These are phyloP conservation scores for Dasyurus viverrinus DNA, from an alignment of 2,113 vertebrate genomes.

Conservation along the genomic window DNA sequence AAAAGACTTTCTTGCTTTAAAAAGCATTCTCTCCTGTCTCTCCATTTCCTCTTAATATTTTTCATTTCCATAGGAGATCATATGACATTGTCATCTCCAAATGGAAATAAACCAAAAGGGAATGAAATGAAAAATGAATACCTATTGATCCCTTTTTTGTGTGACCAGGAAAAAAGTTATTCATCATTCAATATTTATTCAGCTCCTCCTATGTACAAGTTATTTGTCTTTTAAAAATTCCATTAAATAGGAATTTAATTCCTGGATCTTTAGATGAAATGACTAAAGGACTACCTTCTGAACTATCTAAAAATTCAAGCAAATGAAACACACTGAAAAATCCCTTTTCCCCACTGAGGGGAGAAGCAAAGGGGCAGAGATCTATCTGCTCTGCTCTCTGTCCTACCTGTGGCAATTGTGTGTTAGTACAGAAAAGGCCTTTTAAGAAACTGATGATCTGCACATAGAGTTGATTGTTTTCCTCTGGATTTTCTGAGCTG, in stretches of 20 bases:
- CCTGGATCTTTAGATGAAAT: neutral
- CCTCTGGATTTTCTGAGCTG: conserved; percentile 76
- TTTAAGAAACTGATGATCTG: conserved; percentile 84
- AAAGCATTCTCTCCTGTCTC: neutral
- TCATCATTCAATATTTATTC: neutral
- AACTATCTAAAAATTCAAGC: neutral
- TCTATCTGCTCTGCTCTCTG: neutral
- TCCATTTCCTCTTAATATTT: neutral
- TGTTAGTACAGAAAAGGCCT: conserved; percentile 74
- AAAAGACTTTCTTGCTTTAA: neutral
- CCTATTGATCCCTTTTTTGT: neutral
- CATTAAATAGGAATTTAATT: neutral
- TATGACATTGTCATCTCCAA: neutral
- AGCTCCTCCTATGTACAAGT: neutral
- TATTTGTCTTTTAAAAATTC: neutral
- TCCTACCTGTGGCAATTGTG: conserved; percentile 81
- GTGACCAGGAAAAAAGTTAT: neutral
- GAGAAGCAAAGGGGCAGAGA: neutral
- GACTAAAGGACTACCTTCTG: neutral
- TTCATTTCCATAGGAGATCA: neutral
- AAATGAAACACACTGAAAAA: neutral
- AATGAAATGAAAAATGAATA: neutral
- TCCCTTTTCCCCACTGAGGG: neutral
- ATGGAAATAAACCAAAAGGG: neutral
- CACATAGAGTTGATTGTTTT: conserved; percentile 80